These are phyloP conservation scores for Euwallacea similis DNA, from an alignment of 1,140 invertebrate genomes.

Conservation along the genomic window DNA sequence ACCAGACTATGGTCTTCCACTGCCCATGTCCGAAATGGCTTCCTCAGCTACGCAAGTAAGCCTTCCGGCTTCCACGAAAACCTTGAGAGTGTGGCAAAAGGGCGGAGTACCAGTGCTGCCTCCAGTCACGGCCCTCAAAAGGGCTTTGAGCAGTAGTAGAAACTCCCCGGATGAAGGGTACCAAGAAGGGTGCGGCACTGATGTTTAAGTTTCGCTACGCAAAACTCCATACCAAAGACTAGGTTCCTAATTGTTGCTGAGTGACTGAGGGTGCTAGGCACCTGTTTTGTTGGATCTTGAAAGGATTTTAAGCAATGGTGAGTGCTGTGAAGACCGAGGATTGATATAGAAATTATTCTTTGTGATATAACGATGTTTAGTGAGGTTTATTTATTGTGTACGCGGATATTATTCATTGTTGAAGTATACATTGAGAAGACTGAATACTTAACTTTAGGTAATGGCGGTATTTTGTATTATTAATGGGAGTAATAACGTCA, in stretches of 20 bases:
- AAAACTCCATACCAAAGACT: constrained; percentile 46
- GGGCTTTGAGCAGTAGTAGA: constrained; percentile 74
- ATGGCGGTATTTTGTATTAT: background rate
- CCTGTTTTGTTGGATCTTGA: background rate
- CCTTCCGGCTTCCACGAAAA: constrained; percentile 66
- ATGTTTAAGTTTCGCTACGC: constrained; percentile 66
- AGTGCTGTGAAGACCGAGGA: constrained; percentile 38
- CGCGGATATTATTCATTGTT: constrained; percentile 29
- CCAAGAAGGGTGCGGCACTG: constrained; percentile 88
- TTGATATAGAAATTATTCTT: background rate
- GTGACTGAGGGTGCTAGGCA: constrained; percentile 28
- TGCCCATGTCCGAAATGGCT: constrained; percentile 50
- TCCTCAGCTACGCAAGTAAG: constrained; percentile 47
- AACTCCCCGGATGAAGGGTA: constrained; percentile 89
- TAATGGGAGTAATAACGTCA: no score
- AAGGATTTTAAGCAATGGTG: constrained; percentile 18
- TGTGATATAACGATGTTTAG: constrained; percentile 33
- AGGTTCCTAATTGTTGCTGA: constrained; percentile 40
- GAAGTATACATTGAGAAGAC: constrained; percentile 48
- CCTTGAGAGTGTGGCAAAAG: constrained; percentile 81
- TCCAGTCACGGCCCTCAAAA: constrained; percentile 77
- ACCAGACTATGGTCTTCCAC: constrained; percentile 76
- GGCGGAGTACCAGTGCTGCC: constrained; percentile 78
- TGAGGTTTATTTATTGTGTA: constrained; percentile 26
- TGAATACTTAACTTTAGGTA: constrained; percentile 31